Percentiles rank a stretch among this genome's conserved stretches.
Conservation (phyloP, 23 tunicate species). For the Phallusia fumigata region DNA sequence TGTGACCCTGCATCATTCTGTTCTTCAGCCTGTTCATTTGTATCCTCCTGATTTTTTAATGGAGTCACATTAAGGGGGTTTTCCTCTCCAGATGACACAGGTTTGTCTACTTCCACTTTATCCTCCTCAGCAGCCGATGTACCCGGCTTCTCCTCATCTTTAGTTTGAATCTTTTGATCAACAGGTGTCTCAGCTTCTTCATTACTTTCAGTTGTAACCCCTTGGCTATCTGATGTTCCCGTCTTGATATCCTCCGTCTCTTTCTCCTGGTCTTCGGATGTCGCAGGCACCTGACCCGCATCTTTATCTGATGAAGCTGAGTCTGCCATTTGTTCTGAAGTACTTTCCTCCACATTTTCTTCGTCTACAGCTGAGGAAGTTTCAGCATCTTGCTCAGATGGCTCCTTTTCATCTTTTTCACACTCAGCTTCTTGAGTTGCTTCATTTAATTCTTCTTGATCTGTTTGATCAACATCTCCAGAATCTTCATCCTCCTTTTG, state of each 20-base stretch:
- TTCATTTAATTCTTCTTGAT: neutral
- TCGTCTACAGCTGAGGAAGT: neutral
- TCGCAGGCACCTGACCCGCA: neutral
- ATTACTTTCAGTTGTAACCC: neutral
- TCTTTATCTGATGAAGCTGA: too few relatives aligned
- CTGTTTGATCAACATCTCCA: constrained; percentile 1
- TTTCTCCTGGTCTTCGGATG: neutral
- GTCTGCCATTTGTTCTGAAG: neutral
- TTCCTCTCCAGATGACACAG: neutral
- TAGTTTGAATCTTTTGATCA: too few relatives aligned
- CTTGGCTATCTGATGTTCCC: too few relatives aligned
- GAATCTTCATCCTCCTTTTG: constrained; percentile 5
- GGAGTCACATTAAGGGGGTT: neutral
- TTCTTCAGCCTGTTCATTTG: neutral
- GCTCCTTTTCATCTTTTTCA: constrained; percentile 3
- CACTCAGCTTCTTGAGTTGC: constrained; percentile 15
- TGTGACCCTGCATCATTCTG: neutral
- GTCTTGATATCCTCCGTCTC: neutral
- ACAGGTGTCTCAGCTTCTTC: neutral
- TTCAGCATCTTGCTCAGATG: neutral
- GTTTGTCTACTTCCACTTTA: neutral
- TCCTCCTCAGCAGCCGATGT: neutral
- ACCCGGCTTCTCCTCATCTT: constrained; percentile 11
- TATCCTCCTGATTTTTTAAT: neutral
- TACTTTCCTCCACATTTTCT: neutral